Conservation (phyloP, 2,113 vertebrate genomes). For the Phylloscopus whistleri region DNA sequence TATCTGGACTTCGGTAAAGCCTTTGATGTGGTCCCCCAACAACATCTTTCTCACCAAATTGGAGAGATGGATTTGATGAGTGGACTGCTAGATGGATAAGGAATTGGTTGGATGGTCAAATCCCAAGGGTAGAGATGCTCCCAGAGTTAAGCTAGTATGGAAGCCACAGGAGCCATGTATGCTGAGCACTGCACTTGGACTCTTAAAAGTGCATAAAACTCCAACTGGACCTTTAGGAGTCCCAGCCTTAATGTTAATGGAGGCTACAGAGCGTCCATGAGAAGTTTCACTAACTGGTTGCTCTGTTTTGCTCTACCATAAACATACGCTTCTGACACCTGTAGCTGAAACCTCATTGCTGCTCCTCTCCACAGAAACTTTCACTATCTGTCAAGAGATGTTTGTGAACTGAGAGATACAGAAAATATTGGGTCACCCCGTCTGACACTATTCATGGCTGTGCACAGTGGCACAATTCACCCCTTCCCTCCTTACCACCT, state of each 20-base stretch:
- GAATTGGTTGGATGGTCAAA: fast-evolving
- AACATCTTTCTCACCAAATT: not conserved
- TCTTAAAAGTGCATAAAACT: not conserved
- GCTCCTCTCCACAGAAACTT: not conserved
- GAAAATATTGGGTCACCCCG: not conserved
- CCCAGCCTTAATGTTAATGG: not conserved
- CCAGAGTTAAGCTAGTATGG: not conserved
- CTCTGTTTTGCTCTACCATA: not conserved
- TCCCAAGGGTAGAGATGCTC: not conserved
- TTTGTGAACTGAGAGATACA: not conserved
- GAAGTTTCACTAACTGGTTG: not conserved
- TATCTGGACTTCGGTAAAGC: not conserved
- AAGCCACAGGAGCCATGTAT: not conserved
- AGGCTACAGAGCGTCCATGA: not conserved
- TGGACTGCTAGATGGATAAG: not conserved
- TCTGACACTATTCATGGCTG: not conserved
- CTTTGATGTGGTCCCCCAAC: not conserved
- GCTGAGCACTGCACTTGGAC: not conserved
- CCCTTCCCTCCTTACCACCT: not conserved
- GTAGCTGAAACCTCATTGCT: not conserved
- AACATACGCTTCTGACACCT: not conserved
- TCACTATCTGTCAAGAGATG: not conserved
- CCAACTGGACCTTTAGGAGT: not conserved
- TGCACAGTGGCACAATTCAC: not conserved
- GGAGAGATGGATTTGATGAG: not conserved